These are phyloP conservation scores for Machaerirhynchus nigripectus DNA, from an alignment of 2,113 vertebrate genomes.

Conservation along the genomic window DNA sequence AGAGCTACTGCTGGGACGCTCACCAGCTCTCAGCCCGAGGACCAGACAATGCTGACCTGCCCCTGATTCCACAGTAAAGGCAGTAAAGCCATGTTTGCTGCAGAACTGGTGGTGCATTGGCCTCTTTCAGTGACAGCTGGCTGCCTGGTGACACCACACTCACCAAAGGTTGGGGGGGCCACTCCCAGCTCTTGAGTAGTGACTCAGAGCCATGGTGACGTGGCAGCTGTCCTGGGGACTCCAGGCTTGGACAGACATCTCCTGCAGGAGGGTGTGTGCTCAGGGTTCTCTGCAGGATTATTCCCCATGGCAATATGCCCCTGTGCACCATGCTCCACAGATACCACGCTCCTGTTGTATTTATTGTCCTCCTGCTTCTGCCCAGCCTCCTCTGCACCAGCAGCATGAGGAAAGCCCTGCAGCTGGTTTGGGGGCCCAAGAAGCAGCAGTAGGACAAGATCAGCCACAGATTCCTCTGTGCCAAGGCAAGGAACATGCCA, in stretches of 20 bases:
- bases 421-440: not conserved
- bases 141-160: rapidly evolving
- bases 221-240: not conserved
- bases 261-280: not conserved
- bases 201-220: not conserved
- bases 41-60: not conserved
- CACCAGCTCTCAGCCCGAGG: rapidly evolving
- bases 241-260: not conserved
- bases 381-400: not conserved
- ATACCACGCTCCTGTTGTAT: not conserved
- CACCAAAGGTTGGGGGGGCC: not conserved
- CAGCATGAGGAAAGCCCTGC: rapidly evolving
- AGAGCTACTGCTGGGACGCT: rapidly evolving
- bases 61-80: not conserved
- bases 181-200: not conserved
- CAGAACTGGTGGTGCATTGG: rapidly evolving
- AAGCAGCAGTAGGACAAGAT: not conserved
- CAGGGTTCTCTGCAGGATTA: not conserved
- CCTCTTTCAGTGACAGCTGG: not conserved
- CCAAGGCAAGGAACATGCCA: not conserved
- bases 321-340: not conserved
- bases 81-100: not conserved
- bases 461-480: not conserved
- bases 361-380: not conserved
- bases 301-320: not conserved